Evolutionary conservation across 2,113 vertebrate species (phyloP), one percentile per base, ranked within the genome.

Genomic region (Tor tambroides): DNA sequence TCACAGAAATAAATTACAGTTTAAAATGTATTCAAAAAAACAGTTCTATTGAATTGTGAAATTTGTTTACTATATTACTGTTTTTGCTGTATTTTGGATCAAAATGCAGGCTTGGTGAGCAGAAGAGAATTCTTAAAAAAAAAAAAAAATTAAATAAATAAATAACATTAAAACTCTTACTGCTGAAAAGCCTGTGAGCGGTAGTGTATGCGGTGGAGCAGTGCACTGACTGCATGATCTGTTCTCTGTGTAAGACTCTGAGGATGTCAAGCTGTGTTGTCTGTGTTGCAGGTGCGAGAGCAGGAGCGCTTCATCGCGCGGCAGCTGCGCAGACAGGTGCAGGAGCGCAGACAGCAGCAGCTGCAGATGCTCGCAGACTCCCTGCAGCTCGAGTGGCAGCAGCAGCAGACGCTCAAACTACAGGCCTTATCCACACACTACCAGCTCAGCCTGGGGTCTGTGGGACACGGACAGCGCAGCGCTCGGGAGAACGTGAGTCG

Each of bases 401-500:
- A 90, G 86, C 92, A 95, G 63, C 96, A 97, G 90, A 93, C 86
- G 49, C 92, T 97, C 49, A 96, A 95, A 91, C 92, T 96, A 51
- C 88, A 94, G 86, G 91, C 88, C 1, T 91, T 99, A 87, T 95
- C 97, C 91, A 90, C 91, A 3, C 86, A 97, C 0, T 98, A 97
- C 86, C 91, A 97, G 7, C 95, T 96, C 79, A 97, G 93, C 89
- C 94, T 99, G 30, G 93, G 90, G 80, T 93, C 92, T 0, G 88
- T 99, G 11, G 98, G 97, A 10, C 96, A 96, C 30, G 96, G 96
- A 32, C 97, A 98, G 88, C 93, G 95, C 65, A 94, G 92, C 63
- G 98, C 97, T 54, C 97, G 95, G 87, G 96, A 97, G 93, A 96
- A 98, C 0, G 98, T 99, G 89, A 95, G 96, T 51, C 15, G 32